Conservation (phyloP, 2,113 vertebrate species). For the Salvelinus fontinalis region DNA sequence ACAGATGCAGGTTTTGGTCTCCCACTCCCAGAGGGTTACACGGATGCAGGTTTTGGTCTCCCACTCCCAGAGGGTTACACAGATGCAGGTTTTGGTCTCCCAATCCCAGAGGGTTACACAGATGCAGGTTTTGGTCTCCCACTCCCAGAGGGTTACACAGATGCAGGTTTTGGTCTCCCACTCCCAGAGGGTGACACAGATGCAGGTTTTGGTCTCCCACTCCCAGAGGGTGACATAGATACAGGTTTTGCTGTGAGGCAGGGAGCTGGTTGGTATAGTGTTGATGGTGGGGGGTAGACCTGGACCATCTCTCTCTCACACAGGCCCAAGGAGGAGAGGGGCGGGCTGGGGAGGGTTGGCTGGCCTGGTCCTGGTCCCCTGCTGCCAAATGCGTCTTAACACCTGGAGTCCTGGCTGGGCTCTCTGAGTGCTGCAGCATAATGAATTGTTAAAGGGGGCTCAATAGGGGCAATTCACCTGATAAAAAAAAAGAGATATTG, state of each 20-base stretch:
- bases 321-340: constrained; percentile 3
- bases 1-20: no score
- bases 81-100: constrained; percentile 1
- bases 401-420: constrained; percentile 56
- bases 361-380: constrained; percentile 33
- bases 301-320: constrained; percentile 3
- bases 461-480: constrained; percentile 61
- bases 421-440: constrained; percentile 44
- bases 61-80: no score
- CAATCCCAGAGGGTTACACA: not conserved
- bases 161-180: no score
- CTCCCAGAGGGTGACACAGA: no score
- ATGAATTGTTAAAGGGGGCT: constrained; percentile 58
- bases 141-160: no score
- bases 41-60: no score
- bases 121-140: not conserved
- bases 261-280: not conserved
- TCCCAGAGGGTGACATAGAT: not conserved
- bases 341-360: constrained; percentile 15
- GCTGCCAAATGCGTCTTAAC: constrained; percentile 53
- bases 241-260: not conserved
- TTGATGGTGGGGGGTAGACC: constrained; percentile 3
- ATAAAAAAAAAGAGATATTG: constrained; percentile 49
- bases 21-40: no score
- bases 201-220: no score